phyloP scores from a whole-genome alignment of 2,797 vertebrate genomes.

The Botia kubotai region DNA sequence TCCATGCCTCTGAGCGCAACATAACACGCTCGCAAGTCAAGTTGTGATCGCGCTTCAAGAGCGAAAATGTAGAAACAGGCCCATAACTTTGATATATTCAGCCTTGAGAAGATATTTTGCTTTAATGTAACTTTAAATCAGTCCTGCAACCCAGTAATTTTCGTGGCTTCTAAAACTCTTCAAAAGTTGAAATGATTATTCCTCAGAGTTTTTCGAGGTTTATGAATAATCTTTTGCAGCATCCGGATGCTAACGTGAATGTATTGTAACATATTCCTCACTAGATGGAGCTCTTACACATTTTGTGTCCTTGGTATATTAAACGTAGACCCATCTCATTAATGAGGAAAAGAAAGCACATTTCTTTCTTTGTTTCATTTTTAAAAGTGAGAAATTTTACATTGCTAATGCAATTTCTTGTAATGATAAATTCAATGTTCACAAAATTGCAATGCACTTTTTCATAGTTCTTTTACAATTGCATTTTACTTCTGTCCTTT shows the following conservation, averaged over 20 bases:
- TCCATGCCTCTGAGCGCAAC: not conserved
- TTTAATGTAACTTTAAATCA: constrained; percentile 19
- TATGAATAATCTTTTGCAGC: not conserved
- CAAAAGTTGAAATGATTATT: not conserved
- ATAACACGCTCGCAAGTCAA: constrained; percentile 8
- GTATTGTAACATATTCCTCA: constrained; percentile 54
- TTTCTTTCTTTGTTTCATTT: not conserved
- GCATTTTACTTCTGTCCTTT: not conserved
- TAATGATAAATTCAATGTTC: not conserved
- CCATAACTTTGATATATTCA: constrained; percentile 22
- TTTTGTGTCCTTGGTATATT: not conserved
- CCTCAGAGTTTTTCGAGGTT: not conserved
- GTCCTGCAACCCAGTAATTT: not conserved
- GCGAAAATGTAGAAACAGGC: constrained; percentile 16
- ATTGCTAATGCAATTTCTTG: not conserved
- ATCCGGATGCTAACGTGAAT: not conserved
- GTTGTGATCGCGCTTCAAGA: not conserved
- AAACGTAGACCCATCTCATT: not conserved
- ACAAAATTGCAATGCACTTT: no score
- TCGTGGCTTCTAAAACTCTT: no score
- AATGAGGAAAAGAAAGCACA: no score
- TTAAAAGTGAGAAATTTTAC: not conserved
- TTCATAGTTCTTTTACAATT: no score
- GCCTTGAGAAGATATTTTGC: constrained; percentile 9
- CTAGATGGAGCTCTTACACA: constrained; percentile 72